Evolutionary conservation across 2,797 vertebrate species (phyloP), one percentile per base, ranked within the genome.

Genomic region (Anableps anableps): DNA sequence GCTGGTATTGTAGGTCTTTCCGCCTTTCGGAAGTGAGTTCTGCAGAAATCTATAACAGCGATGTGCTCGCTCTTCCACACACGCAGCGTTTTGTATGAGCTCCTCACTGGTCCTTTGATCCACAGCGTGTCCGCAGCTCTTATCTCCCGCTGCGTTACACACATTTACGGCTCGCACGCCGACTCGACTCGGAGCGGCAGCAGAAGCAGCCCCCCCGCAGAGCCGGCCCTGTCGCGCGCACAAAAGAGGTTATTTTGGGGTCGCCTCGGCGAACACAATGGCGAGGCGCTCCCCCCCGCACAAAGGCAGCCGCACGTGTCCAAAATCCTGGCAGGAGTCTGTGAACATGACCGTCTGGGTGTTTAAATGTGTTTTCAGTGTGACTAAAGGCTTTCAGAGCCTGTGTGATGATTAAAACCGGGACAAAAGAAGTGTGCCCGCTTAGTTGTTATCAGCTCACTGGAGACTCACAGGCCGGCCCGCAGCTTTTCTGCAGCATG

Each of bases 351-450:
- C 72, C 43, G 70, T 43, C 72, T 83, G 82, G 72, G 82, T 58
- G 60, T 78, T 78, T 81, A 58, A 72, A 82, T 84, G 85, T 83
- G 76, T 85, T 43, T 78, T 81, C 72, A 79, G 80, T 85, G 86
- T 90, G 85, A 91, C 90, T 86, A 88, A 91, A 92, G 85, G 87
- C 82, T 90, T 89, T 90, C 83, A 89, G 84, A 38, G 6, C 36
- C 43, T 85, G 73, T 6, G 50, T 64, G 64, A 78, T 88, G 87
- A 83, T 85, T 90, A 91, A 91, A 86, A 81, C 88, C 81, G 34
- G 91, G 85, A 92, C 91, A 93, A 93, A 92, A 77, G 88, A 88
- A 80, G 91, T 88, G 87, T 94, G 91, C 90, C 91, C 87, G 85
- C 79, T 93, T 88, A 85, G 53, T 91, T 93, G 90, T 86, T 90